Evolutionary conservation across 2,113 vertebrate species (phyloP).

Genomic region (Hypanus sabinus): DNA sequence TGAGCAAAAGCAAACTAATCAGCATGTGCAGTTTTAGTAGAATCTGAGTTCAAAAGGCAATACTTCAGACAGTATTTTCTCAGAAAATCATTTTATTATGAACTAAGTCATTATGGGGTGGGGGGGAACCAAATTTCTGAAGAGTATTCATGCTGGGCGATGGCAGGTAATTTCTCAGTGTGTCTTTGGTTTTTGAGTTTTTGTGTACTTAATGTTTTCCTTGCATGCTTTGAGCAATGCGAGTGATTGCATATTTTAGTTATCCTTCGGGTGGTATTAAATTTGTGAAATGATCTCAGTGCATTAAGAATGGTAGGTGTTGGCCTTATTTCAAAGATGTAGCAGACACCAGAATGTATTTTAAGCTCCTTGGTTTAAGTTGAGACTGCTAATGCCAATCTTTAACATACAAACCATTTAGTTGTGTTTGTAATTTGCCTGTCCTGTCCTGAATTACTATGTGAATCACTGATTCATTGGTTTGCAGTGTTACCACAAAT

Average conservation of each 20-base stretch:
- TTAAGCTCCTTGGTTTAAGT: not conserved
- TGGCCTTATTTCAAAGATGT: not conserved
- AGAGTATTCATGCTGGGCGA: not conserved
- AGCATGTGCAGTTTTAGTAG: not conserved
- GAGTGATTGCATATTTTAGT: not conserved
- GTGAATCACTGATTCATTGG: not conserved
- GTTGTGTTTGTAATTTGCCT: not conserved
- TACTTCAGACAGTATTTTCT: constrained; percentile 17
- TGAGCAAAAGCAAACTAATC: constrained; percentile 3
- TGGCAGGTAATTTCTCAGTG: not conserved
- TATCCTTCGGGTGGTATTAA: not conserved
- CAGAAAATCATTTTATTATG: constrained; percentile 12
- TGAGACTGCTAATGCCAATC: not conserved
- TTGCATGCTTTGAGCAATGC: not conserved
- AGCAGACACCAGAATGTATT: not conserved
- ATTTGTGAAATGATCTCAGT: not conserved
- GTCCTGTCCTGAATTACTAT: not conserved
- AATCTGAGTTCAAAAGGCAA: not conserved
- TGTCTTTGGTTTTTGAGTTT: not conserved
- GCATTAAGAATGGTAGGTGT: not conserved
- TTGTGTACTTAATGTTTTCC: not conserved
- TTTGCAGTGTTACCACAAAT: not conserved
- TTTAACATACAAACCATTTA: not conserved
- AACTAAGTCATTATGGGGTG: not conserved
- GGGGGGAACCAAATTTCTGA: not conserved